Conservation (phyloP, 2,888 invertebrate genomes). For the Esperia sulphurella region DNA sequence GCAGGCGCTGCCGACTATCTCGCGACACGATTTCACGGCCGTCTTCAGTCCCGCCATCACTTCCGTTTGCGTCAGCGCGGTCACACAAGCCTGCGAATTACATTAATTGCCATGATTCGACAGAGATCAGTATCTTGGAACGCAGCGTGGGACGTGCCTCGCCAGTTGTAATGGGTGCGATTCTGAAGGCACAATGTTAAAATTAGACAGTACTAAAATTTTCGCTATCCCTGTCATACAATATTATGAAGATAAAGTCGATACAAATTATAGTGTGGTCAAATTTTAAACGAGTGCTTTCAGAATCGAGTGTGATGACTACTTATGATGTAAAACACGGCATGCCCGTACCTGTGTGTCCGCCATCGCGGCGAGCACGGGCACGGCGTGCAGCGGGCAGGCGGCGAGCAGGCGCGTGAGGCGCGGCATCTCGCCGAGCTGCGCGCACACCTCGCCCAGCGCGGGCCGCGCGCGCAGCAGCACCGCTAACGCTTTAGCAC, state of each 20-base stretch:
- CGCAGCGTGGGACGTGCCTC: too few species aligned
- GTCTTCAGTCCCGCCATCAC: slow-evolving; percentile 93
- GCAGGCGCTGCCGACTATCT: slow-evolving; percentile 91
- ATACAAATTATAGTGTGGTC: too few species aligned
- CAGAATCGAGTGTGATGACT: too few species aligned
- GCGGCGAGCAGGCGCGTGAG: slow-evolving; percentile 86
- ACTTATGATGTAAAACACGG: too few species aligned
- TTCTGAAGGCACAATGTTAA: too few species aligned
- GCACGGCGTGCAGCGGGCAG: slow-evolving; percentile 88
- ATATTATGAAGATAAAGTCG: too few species aligned
- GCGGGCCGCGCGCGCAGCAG: slow-evolving; percentile 92
- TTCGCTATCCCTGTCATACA: too few species aligned
- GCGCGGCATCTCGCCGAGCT: slow-evolving; percentile 92
- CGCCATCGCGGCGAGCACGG: slow-evolving; percentile 92
- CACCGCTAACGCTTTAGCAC: slow-evolving; percentile 91
- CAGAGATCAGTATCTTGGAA: too few species aligned
- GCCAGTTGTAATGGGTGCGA: too few species aligned
- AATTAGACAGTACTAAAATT: too few species aligned
- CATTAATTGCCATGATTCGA: not conserved
- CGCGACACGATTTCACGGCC: slow-evolving; percentile 92
- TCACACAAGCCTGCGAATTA: slow-evolving; percentile 85
- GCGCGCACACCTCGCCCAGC: slow-evolving; percentile 92
- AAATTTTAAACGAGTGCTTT: too few species aligned
- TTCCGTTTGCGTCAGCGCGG: slow-evolving; percentile 90
- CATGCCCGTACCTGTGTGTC: slow-evolving; percentile 88